Base-by-base conservation (phyloP, 2,113 vertebrate genomes). In the Dasyprocta punctata region DNA sequence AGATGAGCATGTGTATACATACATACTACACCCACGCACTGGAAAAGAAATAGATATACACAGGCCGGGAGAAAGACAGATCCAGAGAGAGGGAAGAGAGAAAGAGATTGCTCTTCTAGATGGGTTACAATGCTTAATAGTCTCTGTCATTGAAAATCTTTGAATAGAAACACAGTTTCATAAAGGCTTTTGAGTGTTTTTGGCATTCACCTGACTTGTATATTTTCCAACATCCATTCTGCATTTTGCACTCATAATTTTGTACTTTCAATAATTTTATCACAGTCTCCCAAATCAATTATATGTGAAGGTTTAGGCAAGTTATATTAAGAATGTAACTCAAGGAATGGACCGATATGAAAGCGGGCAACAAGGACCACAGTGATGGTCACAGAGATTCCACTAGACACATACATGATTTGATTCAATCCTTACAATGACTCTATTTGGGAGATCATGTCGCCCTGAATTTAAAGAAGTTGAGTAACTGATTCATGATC, bases 241-340 rank as follows among this genome's bases (percentile, higher is more conserved):
- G 78, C 20, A 90, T 71, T 49, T 63, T 60, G 26, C 6, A 86
- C 41, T 89, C 86, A 30, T 93, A 60, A 86, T 20, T 63, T 19
- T 81, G 11, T n/a, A 36, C 41, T 88, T 94, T 95, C 12, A 82
- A 16, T 41, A 89, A 89, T 63, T 3, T 81, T 22, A 71, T 56
- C 69, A 49, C 2, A 60, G 36, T 96, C 97, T 95, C 77, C 17
- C 69, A 95, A 92, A 71, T 93, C 20, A 30, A 26, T 28, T 36
- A 36, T n/a, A 28, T 7, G 58, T 4, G 61, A 90, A 82, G n/a
- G 16, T 6, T 63, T 30, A 60, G 41, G 16, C 33, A 75, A 44
- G 1, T 11, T 58, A 20, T 38, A n/a, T 65, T 52, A 80, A 65
- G 22, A 63, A 56, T 16, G 78, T 67, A 86, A 20, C 90, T 82